These are phyloP conservation scores for Megastigmus dorsalis DNA, from an alignment of 2,888 invertebrate genomes.

Conservation along the genomic window DNA sequence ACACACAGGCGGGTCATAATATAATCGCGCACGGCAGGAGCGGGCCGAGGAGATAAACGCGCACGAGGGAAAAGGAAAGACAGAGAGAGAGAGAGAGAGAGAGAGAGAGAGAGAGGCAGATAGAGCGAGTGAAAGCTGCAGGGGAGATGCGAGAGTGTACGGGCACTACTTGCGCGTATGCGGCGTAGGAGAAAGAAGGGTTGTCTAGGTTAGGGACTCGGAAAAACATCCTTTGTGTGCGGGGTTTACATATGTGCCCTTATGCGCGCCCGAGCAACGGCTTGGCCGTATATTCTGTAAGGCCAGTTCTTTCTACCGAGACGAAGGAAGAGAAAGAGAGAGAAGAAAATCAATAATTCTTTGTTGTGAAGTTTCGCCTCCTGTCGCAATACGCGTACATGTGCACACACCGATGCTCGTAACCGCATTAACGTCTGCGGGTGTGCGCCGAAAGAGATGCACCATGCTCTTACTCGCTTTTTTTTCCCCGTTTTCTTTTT, in stretches of 20 bases:
- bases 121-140: neutral
- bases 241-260: too few relatives aligned
- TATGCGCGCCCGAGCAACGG: too few relatives aligned
- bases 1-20: constrained; percentile 8
- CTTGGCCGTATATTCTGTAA: too few relatives aligned
- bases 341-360: constrained; percentile 72
- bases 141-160: constrained; percentile 10
- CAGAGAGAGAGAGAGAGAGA: too few relatives aligned
- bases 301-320: constrained; percentile 70
- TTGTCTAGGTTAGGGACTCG: constrained; percentile 74
- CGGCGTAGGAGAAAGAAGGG: constrained; percentile 64
- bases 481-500: too few relatives aligned
- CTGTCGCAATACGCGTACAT: too few relatives aligned
- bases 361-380: constrained; percentile 72
- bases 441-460: too few relatives aligned
- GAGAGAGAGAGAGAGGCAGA: too few relatives aligned
- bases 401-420: too few relatives aligned
- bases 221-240: constrained; percentile 73
- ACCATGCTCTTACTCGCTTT: too few relatives aligned
- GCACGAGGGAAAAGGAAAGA: constrained; percentile 53
- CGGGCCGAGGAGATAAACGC: constrained; percentile 57
- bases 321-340: constrained; percentile 58
- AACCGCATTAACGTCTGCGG: too few relatives aligned
- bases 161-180: neutral
- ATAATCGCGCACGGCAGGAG: too few relatives aligned